These are phyloP conservation scores for Margarornis squamiger DNA, from an alignment of 2,797 vertebrate species.

Conservation along the genomic window DNA sequence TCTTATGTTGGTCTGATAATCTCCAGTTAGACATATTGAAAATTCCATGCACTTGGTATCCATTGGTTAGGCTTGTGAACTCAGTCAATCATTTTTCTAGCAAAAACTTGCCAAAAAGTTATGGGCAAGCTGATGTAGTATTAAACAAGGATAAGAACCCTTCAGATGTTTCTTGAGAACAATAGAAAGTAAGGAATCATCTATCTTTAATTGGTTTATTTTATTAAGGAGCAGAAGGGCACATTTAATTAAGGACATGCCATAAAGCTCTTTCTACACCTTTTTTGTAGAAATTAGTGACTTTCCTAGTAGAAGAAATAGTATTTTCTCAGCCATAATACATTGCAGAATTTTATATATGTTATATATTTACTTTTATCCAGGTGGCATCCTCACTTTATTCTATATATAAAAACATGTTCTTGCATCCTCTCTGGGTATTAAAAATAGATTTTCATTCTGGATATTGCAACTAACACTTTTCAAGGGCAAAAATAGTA, in stretches of 20 bases:
- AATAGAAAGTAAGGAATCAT: background rate
- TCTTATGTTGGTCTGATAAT: background rate
- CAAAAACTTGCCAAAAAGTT: background rate
- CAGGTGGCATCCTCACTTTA: background rate
- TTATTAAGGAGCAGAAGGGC: background rate
- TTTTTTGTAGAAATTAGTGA: background rate
- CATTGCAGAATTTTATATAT: background rate
- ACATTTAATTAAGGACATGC: background rate
- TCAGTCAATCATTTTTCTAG: background rate
- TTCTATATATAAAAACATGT: background rate
- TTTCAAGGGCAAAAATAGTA: constrained; percentile 16
- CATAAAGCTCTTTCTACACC: background rate
- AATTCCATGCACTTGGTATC: background rate
- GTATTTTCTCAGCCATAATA: background rate
- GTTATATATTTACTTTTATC: background rate
- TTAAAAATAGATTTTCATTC: constrained; percentile 2
- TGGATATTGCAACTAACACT: background rate
- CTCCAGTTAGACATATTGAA: background rate
- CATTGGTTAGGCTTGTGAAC: background rate
- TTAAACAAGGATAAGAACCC: background rate
- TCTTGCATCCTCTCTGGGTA: background rate
- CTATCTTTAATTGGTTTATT: background rate
- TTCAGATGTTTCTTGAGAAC: background rate
- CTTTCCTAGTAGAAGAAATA: background rate
- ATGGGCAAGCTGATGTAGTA: background rate